These are phyloP conservation scores for Mobula hypostoma DNA, from an alignment of 2,113 vertebrate genomes.

Conservation along the genomic window DNA sequence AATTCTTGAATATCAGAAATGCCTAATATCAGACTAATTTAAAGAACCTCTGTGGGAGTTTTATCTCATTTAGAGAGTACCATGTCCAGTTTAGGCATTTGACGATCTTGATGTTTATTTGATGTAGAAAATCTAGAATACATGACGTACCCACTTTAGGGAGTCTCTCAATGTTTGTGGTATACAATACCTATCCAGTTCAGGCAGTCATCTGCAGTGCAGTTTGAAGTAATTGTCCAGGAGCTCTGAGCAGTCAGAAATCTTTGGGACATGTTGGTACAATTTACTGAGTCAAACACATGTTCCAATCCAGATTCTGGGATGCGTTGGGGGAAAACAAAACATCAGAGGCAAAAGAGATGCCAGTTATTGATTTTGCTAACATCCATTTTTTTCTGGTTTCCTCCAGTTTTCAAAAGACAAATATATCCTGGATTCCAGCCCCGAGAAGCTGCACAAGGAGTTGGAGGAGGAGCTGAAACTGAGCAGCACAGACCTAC, in stretches of 20 bases:
- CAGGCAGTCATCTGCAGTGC: background rate
- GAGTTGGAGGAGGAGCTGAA: constrained; percentile 95
- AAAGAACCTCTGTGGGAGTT: too few relatives aligned
- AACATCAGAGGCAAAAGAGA: background rate
- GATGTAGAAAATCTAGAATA: too few relatives aligned
- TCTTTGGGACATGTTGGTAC: background rate
- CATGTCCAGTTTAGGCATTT: background rate
- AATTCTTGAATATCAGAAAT: too few relatives aligned
- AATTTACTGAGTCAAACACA: background rate
- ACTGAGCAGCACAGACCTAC: constrained; percentile 81
- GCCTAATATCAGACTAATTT: too few relatives aligned
- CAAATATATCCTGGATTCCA: constrained; percentile 92
- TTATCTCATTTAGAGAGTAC: too few relatives aligned
- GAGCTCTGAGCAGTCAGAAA: background rate
- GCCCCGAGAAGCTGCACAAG: constrained; percentile 87
- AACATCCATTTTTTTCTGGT: constrained; percentile 32
- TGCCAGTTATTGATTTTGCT: background rate
- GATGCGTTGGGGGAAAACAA: background rate
- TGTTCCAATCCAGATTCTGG: background rate
- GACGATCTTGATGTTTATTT: too few relatives aligned
- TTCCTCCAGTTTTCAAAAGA: constrained; percentile 90
- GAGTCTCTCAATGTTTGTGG: too few relatives aligned
- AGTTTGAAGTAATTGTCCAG: background rate
- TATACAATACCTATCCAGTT: background rate
- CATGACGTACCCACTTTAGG: too few relatives aligned